Conservation (phyloP, 30 jellyfish, hydroid and myxozoan genomes). For the Nemopilema nomurai region DNA sequence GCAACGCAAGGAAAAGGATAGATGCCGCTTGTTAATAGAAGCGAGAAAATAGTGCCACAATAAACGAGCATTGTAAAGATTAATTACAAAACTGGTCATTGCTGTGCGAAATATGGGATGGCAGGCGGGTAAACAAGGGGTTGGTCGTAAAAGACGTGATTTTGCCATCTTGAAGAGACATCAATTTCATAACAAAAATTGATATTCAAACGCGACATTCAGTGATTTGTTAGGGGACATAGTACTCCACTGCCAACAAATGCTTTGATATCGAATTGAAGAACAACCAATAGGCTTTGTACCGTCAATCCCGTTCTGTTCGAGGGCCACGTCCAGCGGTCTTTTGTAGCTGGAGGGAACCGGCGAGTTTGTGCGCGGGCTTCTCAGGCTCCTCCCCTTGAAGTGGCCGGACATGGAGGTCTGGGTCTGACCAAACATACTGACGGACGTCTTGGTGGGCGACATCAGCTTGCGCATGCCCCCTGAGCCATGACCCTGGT, state of each 20-base stretch:
- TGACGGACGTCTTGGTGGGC: slow-evolving; percentile 64
- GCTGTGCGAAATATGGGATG: too few relatives aligned
- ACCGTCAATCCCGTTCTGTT: slow-evolving; percentile 81
- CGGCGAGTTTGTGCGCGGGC: slow-evolving; percentile 62
- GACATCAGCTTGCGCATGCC: slow-evolving; percentile 77
- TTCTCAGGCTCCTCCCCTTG: slow-evolving; percentile 79
- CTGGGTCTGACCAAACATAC: slow-evolving; percentile 77
- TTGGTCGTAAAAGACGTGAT: too few relatives aligned
- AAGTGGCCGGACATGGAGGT: slow-evolving; percentile 74
- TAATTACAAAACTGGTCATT: too few relatives aligned
- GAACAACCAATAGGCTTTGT: background rate
- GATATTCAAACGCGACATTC: too few relatives aligned
- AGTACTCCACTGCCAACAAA: background rate
- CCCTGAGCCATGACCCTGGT: slow-evolving; percentile 1
- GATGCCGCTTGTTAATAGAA: too few relatives aligned
- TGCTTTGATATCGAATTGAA: background rate
- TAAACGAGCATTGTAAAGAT: too few relatives aligned
- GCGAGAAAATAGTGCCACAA: too few relatives aligned
- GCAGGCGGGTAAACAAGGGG: too few relatives aligned
- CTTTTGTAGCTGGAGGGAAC: slow-evolving; percentile 75
- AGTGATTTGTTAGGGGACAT: too few relatives aligned
- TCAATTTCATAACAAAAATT: too few relatives aligned
- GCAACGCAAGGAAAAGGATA: too few relatives aligned
- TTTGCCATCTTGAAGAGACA: too few relatives aligned
- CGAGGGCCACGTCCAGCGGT: slow-evolving; percentile 78